Conservation (phyloP, 2,888 invertebrate species). For the Ctenicera cuprea region DNA sequence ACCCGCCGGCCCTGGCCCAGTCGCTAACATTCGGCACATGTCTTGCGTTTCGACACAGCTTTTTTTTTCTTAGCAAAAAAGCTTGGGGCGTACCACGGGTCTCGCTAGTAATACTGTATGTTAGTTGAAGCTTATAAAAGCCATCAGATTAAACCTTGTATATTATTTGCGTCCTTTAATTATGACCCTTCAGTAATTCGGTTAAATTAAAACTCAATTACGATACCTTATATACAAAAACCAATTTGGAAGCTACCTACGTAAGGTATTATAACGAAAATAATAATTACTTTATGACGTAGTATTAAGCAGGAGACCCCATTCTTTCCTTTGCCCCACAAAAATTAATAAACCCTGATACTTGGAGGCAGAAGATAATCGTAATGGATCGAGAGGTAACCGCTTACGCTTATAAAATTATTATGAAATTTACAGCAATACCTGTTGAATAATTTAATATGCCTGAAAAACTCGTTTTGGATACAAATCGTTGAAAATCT, state of each 20-base stretch:
- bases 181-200: too few species aligned
- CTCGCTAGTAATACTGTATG: too few species aligned
- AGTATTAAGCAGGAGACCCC: neutral
- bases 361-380: conserved; percentile 6
- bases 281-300: conserved; percentile 3
- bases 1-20: too few species aligned
- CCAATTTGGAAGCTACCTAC: neutral
- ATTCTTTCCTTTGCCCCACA: neutral
- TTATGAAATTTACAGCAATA: conserved; percentile 11
- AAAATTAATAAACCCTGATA: neutral
- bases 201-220: too few species aligned
- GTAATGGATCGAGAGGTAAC: conserved; percentile 1
- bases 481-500: neutral
- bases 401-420: conserved; percentile 11
- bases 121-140: too few species aligned
- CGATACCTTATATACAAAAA: neutral
- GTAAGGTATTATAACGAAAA: conserved; percentile 1
- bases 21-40: too few species aligned
- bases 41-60: too few species aligned
- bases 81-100: too few species aligned
- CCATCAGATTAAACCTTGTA: too few species aligned
- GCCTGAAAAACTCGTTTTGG: neutral
- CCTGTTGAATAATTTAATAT: conserved; percentile 10
- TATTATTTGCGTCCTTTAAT: neutral
- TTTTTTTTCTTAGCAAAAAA: too few species aligned